Conservation (phyloP, 2,888 invertebrate genomes). For the Microplitis manilae region DNA sequence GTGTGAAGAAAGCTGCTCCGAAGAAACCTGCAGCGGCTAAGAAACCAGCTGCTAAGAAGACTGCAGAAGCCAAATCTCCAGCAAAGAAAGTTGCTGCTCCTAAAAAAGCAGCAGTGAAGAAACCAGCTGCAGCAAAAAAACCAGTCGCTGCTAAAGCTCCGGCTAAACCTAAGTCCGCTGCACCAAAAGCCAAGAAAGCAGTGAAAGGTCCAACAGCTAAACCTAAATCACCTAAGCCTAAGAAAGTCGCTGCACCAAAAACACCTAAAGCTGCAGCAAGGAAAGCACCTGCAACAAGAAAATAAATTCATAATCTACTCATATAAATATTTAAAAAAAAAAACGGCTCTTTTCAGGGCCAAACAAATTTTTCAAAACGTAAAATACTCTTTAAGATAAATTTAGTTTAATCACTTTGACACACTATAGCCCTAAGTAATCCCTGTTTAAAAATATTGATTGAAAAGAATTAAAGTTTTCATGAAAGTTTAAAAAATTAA, state of each 20-base stretch:
- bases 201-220: too few relatives aligned
- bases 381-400: too few relatives aligned
- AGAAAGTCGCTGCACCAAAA: not conserved
- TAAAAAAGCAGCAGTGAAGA: not conserved
- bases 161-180: not conserved
- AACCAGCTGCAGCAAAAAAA: not conserved
- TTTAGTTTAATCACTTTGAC: too few relatives aligned
- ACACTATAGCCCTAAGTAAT: not conserved
- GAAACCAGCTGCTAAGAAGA: not conserved
- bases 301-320: too few relatives aligned
- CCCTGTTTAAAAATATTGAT: too few relatives aligned
- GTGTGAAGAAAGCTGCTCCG: not conserved
- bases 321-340: not conserved
- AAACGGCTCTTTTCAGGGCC: not conserved
- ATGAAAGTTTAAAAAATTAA: too few relatives aligned
- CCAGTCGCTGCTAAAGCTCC: not conserved
- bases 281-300: not conserved
- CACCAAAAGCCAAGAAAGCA: not conserved
- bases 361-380: too few relatives aligned
- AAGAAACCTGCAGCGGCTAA: not conserved
- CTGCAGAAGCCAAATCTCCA: not conserved
- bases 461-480: too few relatives aligned
- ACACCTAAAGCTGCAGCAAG: not conserved
- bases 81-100: not conserved
- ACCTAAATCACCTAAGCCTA: not conserved